A percentile compares a stretch with the other conserved stretches of the same genome.
Conservation (phyloP, 2,888 invertebrate genomes). For the Cotesia congregata region DNA sequence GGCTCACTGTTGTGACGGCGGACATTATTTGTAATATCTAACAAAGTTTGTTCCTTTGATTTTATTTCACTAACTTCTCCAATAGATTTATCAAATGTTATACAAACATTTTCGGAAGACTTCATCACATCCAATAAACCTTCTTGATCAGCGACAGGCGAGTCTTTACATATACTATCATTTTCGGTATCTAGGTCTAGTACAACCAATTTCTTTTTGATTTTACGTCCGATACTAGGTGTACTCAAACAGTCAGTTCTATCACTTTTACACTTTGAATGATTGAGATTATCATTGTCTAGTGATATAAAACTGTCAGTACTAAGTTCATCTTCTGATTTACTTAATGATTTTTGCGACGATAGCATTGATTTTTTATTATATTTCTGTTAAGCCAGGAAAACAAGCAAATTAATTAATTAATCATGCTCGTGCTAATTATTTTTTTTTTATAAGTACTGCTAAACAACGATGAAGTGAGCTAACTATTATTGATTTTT, state of each 20-base stretch:
- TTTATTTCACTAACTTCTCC: background rate
- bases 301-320: constrained; percentile 56
- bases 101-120: background rate
- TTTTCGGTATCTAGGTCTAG: constrained; percentile 55
- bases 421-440: constrained; percentile 38
- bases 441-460: background rate
- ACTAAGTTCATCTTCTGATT: constrained; percentile 67
- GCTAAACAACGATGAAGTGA: background rate
- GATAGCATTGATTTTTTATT: constrained; percentile 56
- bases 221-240: constrained; percentile 50
- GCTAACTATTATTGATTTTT: background rate
- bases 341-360: constrained; percentile 60
- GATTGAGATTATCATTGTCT: constrained; percentile 58
- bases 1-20: constrained; percentile 62
- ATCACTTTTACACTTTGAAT: constrained; percentile 62
- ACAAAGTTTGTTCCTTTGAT: background rate
- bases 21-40: constrained; percentile 29
- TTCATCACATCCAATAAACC: constrained; percentile 20
- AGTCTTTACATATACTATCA: constrained; percentile 29
- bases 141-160: background rate
- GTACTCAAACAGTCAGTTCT: constrained; percentile 64
- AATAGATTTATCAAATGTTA: background rate
- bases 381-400: constrained; percentile 55
- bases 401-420: constrained; percentile 36
- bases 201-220: constrained; percentile 52